phyloP scores from a whole-genome alignment of 2,888 invertebrate species.

The Rhodophaea formosa region DNA sequence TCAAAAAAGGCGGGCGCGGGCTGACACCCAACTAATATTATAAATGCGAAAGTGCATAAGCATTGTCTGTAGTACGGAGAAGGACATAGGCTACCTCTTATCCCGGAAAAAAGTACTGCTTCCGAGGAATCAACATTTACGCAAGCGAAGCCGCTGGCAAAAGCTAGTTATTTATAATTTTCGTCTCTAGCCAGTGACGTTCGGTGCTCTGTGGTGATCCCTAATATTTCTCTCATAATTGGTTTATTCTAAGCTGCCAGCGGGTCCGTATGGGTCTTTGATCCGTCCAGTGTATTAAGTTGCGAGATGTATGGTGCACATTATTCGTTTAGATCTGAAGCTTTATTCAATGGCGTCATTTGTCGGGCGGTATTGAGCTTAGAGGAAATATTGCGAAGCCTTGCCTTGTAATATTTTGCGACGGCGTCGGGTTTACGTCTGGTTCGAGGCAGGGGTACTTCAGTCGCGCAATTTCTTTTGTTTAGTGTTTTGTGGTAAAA shows the following conservation, averaged over 20 bases:
- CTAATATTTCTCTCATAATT: constrained; percentile 82
- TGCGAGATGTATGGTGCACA: constrained; percentile 72
- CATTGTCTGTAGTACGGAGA: no score
- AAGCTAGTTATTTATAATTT: no score
- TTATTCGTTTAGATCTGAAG: constrained; percentile 71
- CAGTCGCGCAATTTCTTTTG: constrained; percentile 12
- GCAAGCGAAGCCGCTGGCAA: no score
- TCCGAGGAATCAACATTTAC: no score
- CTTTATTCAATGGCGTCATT: constrained; percentile 65
- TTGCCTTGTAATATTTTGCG: constrained; percentile 30
- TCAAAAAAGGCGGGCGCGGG: no score
- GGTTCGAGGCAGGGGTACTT: background rate
- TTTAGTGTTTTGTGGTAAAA: background rate
- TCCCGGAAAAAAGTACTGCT: no score
- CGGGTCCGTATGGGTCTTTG: constrained; percentile 76
- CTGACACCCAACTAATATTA: no score
- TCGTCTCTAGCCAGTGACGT: no score
- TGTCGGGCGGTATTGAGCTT: constrained; percentile 45
- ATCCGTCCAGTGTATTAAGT: constrained; percentile 77
- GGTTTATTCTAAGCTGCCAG: constrained; percentile 79
- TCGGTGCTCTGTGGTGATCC: no score
- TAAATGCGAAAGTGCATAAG: no score
- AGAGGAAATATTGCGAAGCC: constrained; percentile 37
- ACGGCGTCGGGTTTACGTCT: background rate
- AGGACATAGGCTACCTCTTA: no score